Evolutionary conservation across 1,140 invertebrate genomes (phyloP), one percentile per base, ranked within the genome.

Genomic region (Mercenaria mercenaria): DNA sequence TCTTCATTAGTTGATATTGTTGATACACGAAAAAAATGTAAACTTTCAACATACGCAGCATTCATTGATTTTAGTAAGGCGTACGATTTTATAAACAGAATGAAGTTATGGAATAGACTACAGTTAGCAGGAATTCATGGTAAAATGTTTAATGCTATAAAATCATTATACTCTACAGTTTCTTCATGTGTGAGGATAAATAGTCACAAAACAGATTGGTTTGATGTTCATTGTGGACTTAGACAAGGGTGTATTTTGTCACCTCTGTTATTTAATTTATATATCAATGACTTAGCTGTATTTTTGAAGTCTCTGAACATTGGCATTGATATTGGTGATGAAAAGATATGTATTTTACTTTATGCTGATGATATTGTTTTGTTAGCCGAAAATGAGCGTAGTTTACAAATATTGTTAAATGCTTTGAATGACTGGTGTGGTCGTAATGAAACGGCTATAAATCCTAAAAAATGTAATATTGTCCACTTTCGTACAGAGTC

Each of bases 21-120:
- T n/a, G 81, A 67, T 43, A 83, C 81, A 15, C 56, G 81, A n/a
- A 83, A 83, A 59, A 83, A 83, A 67, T 37, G 23, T n/a, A 83
- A 83, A 59, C 26, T 64, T 18, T 32, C 47, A 13, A 83, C 61
- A 6, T 83, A 39, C 39, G 10, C n/a, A 20, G 56, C 81, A 4
- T 83, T 64, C 50, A 85, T 72, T 4, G 61, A 85, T 85, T 85
- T 85, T 34, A 1, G 26, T 3, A 85, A 85, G 32, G 37, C 82
- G 8, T 47, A 47, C 23, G 67, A 72, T 85, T 85, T 47, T 72
- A 85, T 85, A n/a, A 74, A 74, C 43, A 11, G 82, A 2, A 20
- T 4, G 13, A 82, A 41, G 10, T 50, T 85, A 37, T 85, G 82
- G 82, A 43, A 43, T 6, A 18, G 29, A 52, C 34, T 80, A 32